Evolutionary conservation across 1,140 invertebrate genomes (phyloP).

Genomic region (Acromyrmex echinatior): DNA sequence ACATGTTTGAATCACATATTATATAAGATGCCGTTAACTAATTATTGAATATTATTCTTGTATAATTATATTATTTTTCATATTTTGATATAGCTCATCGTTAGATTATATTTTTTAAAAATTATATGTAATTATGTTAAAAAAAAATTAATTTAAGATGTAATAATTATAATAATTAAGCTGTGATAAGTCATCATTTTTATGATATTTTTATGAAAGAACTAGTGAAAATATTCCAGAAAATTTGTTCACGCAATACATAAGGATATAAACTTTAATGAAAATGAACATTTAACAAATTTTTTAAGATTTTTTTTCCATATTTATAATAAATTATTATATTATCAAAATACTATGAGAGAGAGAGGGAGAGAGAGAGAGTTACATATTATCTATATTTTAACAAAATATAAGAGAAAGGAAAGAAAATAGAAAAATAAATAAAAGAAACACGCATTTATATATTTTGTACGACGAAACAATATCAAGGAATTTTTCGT

Average conservation of each 20-base stretch:
- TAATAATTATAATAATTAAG: background rate
- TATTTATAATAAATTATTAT: background rate
- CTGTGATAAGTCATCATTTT: background rate
- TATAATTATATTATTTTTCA: background rate
- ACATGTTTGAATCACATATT: background rate
- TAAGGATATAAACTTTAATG: background rate
- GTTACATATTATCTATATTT: background rate
- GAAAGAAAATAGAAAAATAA: background rate
- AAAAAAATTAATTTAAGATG: background rate
- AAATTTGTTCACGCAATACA: background rate
- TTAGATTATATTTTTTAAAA: background rate
- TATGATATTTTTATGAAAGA: background rate
- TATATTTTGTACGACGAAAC: background rate
- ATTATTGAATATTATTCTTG: background rate
- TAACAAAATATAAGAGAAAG: background rate
- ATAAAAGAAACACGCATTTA: background rate
- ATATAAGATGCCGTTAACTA: background rate
- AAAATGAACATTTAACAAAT: conserved; percentile 2
- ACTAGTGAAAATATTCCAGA: background rate
- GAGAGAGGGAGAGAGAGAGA: no score
- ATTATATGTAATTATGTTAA: no score
- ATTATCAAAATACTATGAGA: background rate
- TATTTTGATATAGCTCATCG: background rate
- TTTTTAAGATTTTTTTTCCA: background rate
- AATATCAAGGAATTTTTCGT: background rate